Evolutionary conservation across 2,113 vertebrate genomes (phyloP).

Genomic region (Alligator mississippiensis): DNA sequence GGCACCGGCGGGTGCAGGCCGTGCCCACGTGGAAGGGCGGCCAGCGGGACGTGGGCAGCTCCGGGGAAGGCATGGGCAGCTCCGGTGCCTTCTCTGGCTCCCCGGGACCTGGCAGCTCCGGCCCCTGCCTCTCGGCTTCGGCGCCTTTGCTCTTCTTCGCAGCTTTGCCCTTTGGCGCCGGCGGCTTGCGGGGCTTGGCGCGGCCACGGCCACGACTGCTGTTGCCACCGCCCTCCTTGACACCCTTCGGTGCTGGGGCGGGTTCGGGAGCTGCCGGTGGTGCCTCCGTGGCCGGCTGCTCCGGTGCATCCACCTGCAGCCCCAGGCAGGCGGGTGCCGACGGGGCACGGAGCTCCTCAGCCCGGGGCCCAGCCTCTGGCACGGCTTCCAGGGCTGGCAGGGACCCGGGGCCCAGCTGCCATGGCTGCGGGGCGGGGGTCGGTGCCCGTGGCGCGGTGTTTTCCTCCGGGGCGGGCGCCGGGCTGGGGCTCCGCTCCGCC

Average conservation of each 20-base stretch:
- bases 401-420: neutral
- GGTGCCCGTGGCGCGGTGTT: neutral
- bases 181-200: neutral
- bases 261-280: too few relatives aligned
- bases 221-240: too few relatives aligned
- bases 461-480: slow-evolving; percentile 27
- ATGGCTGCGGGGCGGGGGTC: neutral
- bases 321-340: neutral
- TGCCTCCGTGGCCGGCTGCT: too few relatives aligned
- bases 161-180: neutral
- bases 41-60: slow-evolving; percentile 54
- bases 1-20: slow-evolving; percentile 71
- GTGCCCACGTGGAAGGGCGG: slow-evolving; percentile 74
- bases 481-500: too few relatives aligned
- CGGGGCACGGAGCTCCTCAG: neutral
- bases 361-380: neutral
- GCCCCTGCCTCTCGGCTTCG: neutral
- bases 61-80: neutral
- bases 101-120: neutral
- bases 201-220: too few relatives aligned
- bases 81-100: neutral
- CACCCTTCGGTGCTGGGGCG: too few relatives aligned
- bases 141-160: neutral
- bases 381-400: neutral
- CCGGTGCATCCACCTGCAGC: too few relatives aligned